phyloP scores from a whole-genome alignment of 2,797 vertebrate genomes.

The Enoplosus armatus region DNA sequence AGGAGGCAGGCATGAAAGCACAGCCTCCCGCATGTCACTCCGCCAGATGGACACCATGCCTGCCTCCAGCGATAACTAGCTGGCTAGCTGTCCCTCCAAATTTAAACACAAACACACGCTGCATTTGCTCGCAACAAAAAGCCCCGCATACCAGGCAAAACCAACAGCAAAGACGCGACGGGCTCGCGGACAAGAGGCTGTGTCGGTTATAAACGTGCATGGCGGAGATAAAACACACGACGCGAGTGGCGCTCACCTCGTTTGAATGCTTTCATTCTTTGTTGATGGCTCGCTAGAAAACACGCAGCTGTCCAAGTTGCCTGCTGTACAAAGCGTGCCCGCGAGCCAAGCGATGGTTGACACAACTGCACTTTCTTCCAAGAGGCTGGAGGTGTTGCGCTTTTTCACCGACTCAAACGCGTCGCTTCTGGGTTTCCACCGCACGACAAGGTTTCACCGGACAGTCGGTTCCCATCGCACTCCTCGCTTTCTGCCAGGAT shows the following conservation, averaged over 20 bases:
- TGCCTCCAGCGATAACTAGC: conserved; percentile 79
- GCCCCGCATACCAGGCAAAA: conserved; percentile 71
- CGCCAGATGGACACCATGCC: conserved; percentile 88
- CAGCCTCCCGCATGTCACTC: conserved; percentile 76
- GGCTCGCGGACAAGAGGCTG: conserved; percentile 6
- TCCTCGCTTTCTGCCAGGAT: conserved; percentile 31
- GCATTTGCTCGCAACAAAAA: conserved; percentile 76
- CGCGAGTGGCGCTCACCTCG: conserved; percentile 79
- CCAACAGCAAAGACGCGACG: conserved; percentile 51
- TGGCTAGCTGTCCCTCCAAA: conserved; percentile 83
- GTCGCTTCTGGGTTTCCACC: not conserved
- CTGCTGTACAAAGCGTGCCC: conserved; percentile 79
- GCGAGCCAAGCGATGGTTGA: conserved; percentile 75
- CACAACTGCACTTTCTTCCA: conserved; percentile 78
- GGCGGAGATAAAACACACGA: conserved; percentile 4
- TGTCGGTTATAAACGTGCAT: not conserved
- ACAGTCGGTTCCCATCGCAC: conserved; percentile 61
- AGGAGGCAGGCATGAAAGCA: conserved; percentile 66
- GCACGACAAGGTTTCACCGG: conserved; percentile 14
- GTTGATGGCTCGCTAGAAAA: conserved; percentile 78
- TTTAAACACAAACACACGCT: conserved; percentile 82
- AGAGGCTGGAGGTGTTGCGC: conserved; percentile 59
- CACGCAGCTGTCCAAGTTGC: conserved; percentile 84
- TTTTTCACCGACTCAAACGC: conserved; percentile 22
- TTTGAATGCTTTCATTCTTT: conserved; percentile 88